phyloP scores from a whole-genome alignment of 1,140 invertebrate species.

The Eurytemora carolleeae region DNA sequence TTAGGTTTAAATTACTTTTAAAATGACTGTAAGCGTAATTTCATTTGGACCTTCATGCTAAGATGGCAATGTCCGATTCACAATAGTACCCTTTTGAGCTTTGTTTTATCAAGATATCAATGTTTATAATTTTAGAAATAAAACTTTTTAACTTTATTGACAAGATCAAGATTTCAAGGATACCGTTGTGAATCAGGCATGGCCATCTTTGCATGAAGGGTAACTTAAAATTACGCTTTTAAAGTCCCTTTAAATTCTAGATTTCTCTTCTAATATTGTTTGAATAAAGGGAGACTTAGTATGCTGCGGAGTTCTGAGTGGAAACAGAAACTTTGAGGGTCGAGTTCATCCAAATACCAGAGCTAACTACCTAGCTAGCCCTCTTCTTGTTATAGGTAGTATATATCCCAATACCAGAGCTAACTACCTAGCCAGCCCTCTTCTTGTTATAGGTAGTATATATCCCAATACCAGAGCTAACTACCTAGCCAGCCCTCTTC shows the following conservation, averaged over 20 bases:
- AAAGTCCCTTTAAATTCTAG: not conserved
- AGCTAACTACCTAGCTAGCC: conserved; percentile 90
- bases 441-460: conserved; percentile 51
- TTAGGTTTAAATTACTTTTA: too few relatives aligned
- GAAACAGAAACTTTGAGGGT: conserved; percentile 94
- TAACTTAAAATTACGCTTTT: too few relatives aligned
- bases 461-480: conserved; percentile 89
- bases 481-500: conserved; percentile 79
- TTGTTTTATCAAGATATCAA: too few relatives aligned
- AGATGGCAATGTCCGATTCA: too few relatives aligned
- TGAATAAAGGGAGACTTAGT: conserved; percentile 76
- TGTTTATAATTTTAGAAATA: too few relatives aligned
- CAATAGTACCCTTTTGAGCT: too few relatives aligned
- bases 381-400: conserved; percentile 57
- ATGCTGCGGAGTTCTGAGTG: conserved; percentile 80
- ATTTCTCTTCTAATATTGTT: conserved; percentile 16
- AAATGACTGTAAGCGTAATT: too few relatives aligned
- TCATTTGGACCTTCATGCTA: too few relatives aligned
- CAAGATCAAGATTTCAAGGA: too few relatives aligned
- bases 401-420: conserved; percentile 30
- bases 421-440: conserved; percentile 36
- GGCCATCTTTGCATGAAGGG: too few relatives aligned
- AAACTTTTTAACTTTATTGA: not conserved
- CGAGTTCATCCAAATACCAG: conserved; percentile 85
- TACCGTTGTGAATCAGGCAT: too few relatives aligned